A percentile compares a stretch with the other conserved stretches of the same genome.
Conservation (phyloP, 2,113 vertebrate species). For the rabbit (Oryctolagus cuniculus) region DNA sequence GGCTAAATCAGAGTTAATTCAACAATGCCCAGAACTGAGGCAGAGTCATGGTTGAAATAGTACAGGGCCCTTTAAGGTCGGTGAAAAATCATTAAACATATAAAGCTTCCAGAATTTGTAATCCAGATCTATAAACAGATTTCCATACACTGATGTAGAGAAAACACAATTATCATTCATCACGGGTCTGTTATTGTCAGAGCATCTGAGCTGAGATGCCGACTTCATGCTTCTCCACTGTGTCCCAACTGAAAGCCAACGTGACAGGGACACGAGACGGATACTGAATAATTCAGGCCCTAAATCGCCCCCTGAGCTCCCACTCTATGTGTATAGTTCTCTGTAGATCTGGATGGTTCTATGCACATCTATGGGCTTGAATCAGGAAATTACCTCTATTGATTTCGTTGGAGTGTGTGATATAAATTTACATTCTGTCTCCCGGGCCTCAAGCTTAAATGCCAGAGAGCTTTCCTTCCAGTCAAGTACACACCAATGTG, state of each 20-base stretch:
- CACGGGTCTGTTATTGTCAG: constrained; percentile 54
- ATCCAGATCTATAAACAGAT: constrained; percentile 75
- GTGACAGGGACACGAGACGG: not conserved
- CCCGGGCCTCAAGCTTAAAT: constrained; percentile 29
- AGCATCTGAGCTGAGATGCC: constrained; percentile 35
- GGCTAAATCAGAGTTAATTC: not conserved
- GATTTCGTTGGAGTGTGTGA: constrained; percentile 60
- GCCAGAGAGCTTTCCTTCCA: constrained; percentile 29
- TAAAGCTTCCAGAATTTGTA: constrained; percentile 76
- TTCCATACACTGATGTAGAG: constrained; percentile 64
- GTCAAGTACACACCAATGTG: not conserved
- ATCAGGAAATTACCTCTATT: constrained; percentile 72
- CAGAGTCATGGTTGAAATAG: constrained; percentile 33
- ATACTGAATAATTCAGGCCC: constrained; percentile 58
- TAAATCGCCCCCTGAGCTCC: not conserved
- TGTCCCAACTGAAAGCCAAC: constrained; percentile 11
- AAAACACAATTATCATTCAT: constrained; percentile 61
- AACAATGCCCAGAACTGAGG: not conserved
- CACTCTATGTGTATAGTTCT: not conserved
- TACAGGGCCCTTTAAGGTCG: constrained; percentile 52
- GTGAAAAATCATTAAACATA: constrained; percentile 62
- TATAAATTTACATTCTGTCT: constrained; percentile 69
- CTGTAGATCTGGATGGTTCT: constrained; percentile 1
- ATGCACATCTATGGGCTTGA: constrained; percentile 17
- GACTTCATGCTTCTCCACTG: not conserved